These are phyloP conservation scores for Drosophila melanica DNA, from an alignment of 1,140 invertebrate genomes.

Conservation along the genomic window DNA sequence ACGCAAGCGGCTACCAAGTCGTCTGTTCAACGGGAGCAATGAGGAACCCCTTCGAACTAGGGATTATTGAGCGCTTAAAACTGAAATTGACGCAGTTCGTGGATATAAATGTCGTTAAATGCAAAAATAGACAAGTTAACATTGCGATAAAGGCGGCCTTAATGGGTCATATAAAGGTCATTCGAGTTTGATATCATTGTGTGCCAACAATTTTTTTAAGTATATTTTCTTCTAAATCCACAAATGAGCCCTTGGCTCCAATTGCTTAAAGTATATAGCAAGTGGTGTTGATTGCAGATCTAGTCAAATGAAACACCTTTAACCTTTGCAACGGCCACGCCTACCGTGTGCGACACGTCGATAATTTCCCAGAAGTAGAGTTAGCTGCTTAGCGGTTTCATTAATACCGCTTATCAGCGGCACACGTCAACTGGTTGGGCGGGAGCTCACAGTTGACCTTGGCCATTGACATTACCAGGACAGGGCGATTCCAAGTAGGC, in stretches of 20 bases:
- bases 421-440: slow-evolving; percentile 34
- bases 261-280: background rate
- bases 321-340: slow-evolving; percentile 39
- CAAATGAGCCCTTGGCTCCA: too few species aligned
- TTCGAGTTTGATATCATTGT: background rate
- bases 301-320: slow-evolving; percentile 11
- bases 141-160: slow-evolving; percentile 24
- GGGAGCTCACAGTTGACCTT: slow-evolving; percentile 57
- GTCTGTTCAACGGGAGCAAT: slow-evolving; percentile 11
- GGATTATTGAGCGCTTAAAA: slow-evolving; percentile 32
- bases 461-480: slow-evolving; percentile 67
- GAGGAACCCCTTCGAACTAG: slow-evolving; percentile 1
- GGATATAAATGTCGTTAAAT: slow-evolving; percentile 34
- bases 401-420: slow-evolving; percentile 66
- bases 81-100: slow-evolving; percentile 48
- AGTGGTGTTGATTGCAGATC: background rate
- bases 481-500: slow-evolving; percentile 41
- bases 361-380: slow-evolving; percentile 42
- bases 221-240: too few species aligned
- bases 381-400: slow-evolving; percentile 30
- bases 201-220: too few species aligned
- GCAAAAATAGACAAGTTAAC: slow-evolving; percentile 39
- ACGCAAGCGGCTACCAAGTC: slow-evolving; percentile 40
- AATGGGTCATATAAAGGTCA: slow-evolving; percentile 65
- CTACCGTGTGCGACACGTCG: slow-evolving; percentile 10